Evolutionary conservation across 2,113 vertebrate genomes (phyloP).

Genomic region (Cinclus mexicanus): DNA sequence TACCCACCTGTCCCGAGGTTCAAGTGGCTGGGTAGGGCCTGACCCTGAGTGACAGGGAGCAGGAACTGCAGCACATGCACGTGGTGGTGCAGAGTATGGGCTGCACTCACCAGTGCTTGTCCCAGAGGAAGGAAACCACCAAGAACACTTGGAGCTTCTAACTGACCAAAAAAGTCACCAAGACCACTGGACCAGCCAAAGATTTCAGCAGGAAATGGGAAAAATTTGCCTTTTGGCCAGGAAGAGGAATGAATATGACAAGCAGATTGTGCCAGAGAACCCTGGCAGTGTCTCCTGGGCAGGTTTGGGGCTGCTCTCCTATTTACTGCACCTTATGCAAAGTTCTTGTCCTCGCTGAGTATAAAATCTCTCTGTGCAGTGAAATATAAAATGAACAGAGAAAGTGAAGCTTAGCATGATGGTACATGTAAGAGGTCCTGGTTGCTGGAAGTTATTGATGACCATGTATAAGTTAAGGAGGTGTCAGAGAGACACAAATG

Average conservation of each 20-base stretch:
- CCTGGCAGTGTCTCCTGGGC: neutral
- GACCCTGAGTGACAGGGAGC: neutral
- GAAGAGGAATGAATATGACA: neutral
- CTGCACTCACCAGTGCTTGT: accelerated
- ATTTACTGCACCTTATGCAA: neutral
- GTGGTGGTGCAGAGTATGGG: neutral
- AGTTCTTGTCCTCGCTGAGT: neutral
- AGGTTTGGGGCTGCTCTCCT: neutral
- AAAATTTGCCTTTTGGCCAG: neutral
- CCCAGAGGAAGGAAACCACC: neutral
- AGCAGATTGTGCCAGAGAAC: neutral
- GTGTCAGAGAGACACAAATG: neutral
- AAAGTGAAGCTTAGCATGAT: neutral
- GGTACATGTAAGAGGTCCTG: neutral
- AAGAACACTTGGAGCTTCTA: neutral
- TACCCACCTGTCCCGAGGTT: neutral
- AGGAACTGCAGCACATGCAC: neutral
- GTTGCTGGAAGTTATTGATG: neutral
- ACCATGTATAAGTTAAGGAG: neutral
- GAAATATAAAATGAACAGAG: neutral
- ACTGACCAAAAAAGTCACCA: neutral
- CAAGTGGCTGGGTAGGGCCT: neutral
- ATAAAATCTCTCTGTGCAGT: neutral
- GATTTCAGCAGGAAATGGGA: neutral
- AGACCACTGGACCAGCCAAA: neutral